These are phyloP conservation scores for Diplogasteroides magnus DNA, from an alignment of 1,140 invertebrate species.

Conservation along the genomic window DNA sequence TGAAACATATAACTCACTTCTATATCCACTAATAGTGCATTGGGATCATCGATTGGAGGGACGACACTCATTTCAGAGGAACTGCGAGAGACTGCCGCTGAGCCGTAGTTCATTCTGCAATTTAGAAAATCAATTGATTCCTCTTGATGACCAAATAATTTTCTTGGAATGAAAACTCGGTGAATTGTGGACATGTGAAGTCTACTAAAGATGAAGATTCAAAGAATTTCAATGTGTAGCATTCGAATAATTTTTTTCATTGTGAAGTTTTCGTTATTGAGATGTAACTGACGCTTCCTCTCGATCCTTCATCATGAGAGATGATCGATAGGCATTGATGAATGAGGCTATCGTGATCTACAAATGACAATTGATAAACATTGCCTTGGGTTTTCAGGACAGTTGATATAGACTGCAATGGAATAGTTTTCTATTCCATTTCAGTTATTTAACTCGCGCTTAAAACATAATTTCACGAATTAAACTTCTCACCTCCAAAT, in stretches of 20 bases:
- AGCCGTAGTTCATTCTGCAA: too few relatives aligned
- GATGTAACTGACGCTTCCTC: constrained; percentile 19
- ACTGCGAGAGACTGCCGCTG: too few relatives aligned
- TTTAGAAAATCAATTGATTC: too few relatives aligned
- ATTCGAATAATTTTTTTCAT: neutral
- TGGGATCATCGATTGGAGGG: too few relatives aligned
- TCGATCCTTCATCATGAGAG: constrained; percentile 28
- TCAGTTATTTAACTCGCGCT: neutral
- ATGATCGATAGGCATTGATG: constrained; percentile 31
- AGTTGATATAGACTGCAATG: too few relatives aligned
- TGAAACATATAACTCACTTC: too few relatives aligned
- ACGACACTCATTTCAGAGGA: too few relatives aligned
- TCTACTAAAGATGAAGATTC: neutral
- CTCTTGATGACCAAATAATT: too few relatives aligned
- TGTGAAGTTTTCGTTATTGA: neutral
- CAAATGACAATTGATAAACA: too few relatives aligned
- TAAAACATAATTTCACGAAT: neutral
- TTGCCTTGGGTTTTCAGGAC: too few relatives aligned
- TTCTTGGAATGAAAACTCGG: neutral
- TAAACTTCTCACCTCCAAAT: constrained; percentile 20
- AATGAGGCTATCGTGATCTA: constrained; percentile 17
- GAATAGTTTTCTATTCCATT: too few relatives aligned
- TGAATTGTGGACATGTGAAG: neutral
- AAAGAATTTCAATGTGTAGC: neutral
- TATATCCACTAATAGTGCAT: too few relatives aligned